Conservation (phyloP, 2,888 invertebrate genomes). For the Thumatha senex region DNA sequence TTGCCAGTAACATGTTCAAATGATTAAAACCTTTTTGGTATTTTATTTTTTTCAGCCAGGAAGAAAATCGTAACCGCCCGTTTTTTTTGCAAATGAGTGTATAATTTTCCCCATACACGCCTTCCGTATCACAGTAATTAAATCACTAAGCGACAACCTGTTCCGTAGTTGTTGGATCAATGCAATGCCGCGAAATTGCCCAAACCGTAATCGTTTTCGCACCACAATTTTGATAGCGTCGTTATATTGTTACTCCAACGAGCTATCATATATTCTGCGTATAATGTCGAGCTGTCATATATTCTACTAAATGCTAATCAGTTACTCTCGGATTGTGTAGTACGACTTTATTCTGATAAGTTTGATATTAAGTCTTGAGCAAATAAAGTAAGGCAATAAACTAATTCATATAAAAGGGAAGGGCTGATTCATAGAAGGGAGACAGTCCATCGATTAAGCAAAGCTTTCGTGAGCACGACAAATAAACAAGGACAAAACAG, state of each 20-base stretch:
- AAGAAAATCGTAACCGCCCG: too few species aligned
- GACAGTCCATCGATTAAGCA: background rate
- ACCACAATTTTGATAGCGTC: conserved; percentile 14
- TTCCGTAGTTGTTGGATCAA: conserved; percentile 1
- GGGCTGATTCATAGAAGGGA: background rate
- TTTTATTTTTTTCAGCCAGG: too few species aligned
- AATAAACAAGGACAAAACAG: too few species aligned
- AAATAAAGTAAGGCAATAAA: too few species aligned
- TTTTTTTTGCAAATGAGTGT: too few species aligned
- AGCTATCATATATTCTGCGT: conserved; percentile 13
- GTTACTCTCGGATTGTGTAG: background rate
- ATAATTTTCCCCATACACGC: too few species aligned
- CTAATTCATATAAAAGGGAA: too few species aligned
- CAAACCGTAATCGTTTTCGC: background rate
- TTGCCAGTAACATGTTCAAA: too few species aligned
- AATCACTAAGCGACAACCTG: background rate
- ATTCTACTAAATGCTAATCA: background rate
- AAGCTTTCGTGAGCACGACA: background rate
- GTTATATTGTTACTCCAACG: background rate
- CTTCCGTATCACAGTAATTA: background rate
- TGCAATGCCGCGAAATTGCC: conserved; percentile 13
- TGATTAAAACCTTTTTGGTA: too few species aligned
- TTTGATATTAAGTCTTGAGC: too few species aligned
- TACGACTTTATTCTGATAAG: background rate
- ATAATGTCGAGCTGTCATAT: too few species aligned